Conservation (phyloP, 1,140 invertebrate genomes). For the Meloidogyne floridensis region DNA sequence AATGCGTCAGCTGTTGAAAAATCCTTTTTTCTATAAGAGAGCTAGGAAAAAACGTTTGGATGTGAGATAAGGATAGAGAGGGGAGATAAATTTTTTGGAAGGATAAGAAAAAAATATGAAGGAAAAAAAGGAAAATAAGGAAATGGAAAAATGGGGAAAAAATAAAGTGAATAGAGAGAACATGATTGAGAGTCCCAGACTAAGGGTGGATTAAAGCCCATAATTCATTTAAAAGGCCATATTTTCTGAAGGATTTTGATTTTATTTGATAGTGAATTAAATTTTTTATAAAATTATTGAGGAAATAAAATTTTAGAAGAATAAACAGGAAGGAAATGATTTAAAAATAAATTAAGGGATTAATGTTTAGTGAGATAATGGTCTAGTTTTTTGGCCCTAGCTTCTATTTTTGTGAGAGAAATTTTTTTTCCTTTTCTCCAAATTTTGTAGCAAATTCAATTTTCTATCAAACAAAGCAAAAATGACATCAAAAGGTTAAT, state of each 20-base stretch:
- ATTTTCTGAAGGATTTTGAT: background rate
- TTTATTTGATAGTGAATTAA: background rate
- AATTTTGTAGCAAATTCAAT: background rate
- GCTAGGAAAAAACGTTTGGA: background rate
- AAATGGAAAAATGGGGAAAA: background rate
- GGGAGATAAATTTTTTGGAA: background rate
- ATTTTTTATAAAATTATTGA: background rate
- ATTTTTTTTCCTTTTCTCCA: background rate
- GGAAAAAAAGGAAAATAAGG: background rate
- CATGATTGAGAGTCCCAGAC: background rate
- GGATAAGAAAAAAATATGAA: background rate
- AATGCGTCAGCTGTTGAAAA: constrained; percentile 13
- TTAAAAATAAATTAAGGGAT: background rate
- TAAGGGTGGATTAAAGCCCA: background rate
- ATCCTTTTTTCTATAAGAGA: background rate
- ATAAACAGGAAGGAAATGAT: background rate
- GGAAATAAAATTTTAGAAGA: background rate
- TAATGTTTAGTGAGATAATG: background rate
- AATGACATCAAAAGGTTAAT: no score
- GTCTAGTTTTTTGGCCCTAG: background rate
- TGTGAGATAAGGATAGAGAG: background rate
- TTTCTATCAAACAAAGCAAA: background rate
- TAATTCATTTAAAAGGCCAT: background rate
- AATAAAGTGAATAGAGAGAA: background rate
- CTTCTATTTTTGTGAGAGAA: background rate